Evolutionary conservation across 2,888 invertebrate genomes (phyloP), one percentile per base, ranked within the genome.

Genomic region (Parnassius mnemosyne): DNA sequence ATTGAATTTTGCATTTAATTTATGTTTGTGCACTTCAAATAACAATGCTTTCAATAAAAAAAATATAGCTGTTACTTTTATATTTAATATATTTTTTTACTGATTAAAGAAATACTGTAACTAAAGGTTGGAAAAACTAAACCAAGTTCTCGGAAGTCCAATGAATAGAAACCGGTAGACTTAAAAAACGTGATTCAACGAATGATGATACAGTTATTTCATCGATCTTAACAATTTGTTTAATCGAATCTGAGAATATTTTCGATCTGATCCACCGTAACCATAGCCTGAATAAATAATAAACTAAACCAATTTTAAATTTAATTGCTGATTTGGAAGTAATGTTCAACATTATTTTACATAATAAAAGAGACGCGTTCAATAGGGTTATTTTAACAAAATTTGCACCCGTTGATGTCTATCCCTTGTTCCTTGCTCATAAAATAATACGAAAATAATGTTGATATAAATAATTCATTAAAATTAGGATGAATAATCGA

Each of bases 331-430:
- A 34, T 7, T 34, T 7, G 7, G 7, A 34, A 34, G 5, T 34
- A 0, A 25, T 25, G 25, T 25, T 25, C 25, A 5, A 34, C 34
- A 5, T 34, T 34, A 34, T 3, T 7, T 34, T 34, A 34, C 34
- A 20, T 7, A 3, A 34, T 34, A 34, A 34, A 34, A 34, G 34
- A 13, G 9, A 49, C 9, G 9, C 7, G 49, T 9, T 9, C 49
- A 13, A 10, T 43, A 10, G 11, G 3, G 3, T 2, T 25, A 50
- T 16, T 46, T 54, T 13, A 46, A 34, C 10, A 53, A 11, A 50
- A 57, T 54, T 58, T 54, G 68, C 71, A 66, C 80, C 68, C 84
- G 82, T 85, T 84, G 84, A 84, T 77, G 84, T 84, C 83, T 84
- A 78, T 70, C 69, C 70, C 69, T 64, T 63, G 68, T 68, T 69